Conservation (phyloP, 2,888 invertebrate species). For the Dichetophora obliterata region DNA sequence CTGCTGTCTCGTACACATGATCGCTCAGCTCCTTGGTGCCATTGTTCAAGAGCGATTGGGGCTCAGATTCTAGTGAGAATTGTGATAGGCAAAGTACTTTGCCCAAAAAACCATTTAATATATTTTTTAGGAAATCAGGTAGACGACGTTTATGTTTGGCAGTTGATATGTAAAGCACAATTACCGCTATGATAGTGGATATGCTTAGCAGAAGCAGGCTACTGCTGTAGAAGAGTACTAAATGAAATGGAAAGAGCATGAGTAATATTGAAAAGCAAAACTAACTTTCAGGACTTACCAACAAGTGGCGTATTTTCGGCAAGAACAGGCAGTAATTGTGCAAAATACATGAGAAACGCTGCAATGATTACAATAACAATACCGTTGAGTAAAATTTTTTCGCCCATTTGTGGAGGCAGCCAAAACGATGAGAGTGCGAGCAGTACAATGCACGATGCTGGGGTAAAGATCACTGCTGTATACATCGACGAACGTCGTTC, state of each 20-base stretch:
- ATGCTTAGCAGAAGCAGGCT: conserved; percentile 71
- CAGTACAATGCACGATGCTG: conserved; percentile 75
- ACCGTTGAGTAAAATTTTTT: conserved; percentile 76
- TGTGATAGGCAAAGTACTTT: conserved; percentile 61
- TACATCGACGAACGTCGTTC: conserved; percentile 74
- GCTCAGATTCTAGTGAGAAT: conserved; percentile 58
- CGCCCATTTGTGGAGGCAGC: conserved; percentile 77
- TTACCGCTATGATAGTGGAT: conserved; percentile 72
- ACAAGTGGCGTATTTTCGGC: conserved; percentile 70
- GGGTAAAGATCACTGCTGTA: conserved; percentile 75
- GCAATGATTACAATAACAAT: conserved; percentile 74
- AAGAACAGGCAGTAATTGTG: conserved; percentile 71
- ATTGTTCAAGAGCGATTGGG: conserved; percentile 52
- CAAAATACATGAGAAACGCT: conserved; percentile 76
- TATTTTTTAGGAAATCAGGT: conserved; percentile 67
- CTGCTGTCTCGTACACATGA: conserved; percentile 53
- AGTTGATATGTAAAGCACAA: conserved; percentile 72
- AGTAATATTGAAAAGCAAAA: conserved; percentile 49
- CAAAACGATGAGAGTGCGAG: conserved; percentile 76
- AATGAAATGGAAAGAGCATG: conserved; percentile 50
- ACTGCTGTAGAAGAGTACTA: conserved; percentile 74
- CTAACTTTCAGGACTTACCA: conserved; percentile 59
- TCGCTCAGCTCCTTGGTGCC: conserved; percentile 59
- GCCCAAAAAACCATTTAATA: conserved; percentile 63
- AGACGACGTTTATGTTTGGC: conserved; percentile 68